Percentiles rank a stretch among this genome's conserved stretches.
phyloP scores from a whole-genome alignment of 2,797 vertebrate genomes.

The Meriones psammophilus region DNA sequence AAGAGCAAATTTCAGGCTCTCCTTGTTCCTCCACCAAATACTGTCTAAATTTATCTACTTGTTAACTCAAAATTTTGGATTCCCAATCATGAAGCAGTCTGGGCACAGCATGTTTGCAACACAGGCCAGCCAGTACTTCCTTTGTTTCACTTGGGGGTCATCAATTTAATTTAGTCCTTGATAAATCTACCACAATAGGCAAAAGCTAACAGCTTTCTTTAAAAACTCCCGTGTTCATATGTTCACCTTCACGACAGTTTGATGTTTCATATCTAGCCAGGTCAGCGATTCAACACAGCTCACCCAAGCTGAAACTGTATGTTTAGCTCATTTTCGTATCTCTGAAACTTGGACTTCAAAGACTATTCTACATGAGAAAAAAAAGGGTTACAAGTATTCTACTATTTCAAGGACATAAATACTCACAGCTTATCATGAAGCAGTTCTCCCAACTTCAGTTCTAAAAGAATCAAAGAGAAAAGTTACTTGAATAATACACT shows the following conservation, averaged over 20 bases:
- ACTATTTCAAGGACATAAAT: slow-evolving; percentile 67
- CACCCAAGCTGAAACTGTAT: slow-evolving; percentile 18
- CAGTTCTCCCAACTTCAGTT: slow-evolving; percentile 97
- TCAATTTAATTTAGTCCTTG: slow-evolving; percentile 10
- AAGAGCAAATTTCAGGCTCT: slow-evolving; percentile 55
- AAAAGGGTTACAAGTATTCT: slow-evolving; percentile 29
- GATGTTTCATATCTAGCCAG: not conserved
- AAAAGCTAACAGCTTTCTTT: not conserved
- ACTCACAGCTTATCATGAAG: slow-evolving; percentile 99
- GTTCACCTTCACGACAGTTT: slow-evolving; percentile 48
- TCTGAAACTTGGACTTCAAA: slow-evolving; percentile 58
- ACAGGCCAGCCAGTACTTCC: not conserved
- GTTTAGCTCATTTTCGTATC: slow-evolving; percentile 61
- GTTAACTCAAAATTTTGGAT: slow-evolving; percentile 41
- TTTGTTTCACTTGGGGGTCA: slow-evolving; percentile 29
- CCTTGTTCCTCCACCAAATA: not conserved
- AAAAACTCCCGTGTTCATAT: slow-evolving; percentile 34
- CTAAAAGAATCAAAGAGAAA: slow-evolving; percentile 88
- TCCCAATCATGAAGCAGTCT: slow-evolving; percentile 11
- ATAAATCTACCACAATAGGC: slow-evolving; percentile 3
- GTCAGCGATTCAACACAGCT: not conserved
- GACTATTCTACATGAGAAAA: slow-evolving; percentile 12
- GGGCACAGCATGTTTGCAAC: not conserved
- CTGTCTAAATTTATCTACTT: slow-evolving; percentile 2
- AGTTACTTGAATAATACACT: slow-evolving; percentile 52